Conservation (phyloP, 2,888 invertebrate species). For the Axea sp. region DNA sequence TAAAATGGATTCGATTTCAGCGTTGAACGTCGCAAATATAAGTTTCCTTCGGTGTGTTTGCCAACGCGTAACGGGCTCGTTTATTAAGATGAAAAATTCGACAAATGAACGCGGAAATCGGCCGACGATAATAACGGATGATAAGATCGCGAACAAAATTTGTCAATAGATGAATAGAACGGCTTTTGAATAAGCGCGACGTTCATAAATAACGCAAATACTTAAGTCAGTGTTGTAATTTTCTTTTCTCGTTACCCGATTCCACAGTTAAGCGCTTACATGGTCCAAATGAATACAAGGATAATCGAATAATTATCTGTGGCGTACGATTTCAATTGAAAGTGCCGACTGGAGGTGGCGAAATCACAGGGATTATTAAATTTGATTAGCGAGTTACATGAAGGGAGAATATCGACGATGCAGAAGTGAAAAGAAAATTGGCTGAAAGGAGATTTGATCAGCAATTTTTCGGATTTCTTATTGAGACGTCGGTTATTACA, state of each 20-base stretch:
- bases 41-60: not conserved
- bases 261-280: constrained; percentile 4
- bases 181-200: constrained; percentile 22
- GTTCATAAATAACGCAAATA: constrained; percentile 42
- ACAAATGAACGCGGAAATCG: constrained; percentile 44
- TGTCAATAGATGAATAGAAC: constrained; percentile 24
- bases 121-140: constrained; percentile 18
- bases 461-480: constrained; percentile 27
- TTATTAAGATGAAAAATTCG: constrained; percentile 26
- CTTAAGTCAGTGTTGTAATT: constrained; percentile 21
- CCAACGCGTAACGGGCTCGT: not conserved
- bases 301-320: constrained; percentile 54
- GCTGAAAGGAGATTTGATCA: constrained; percentile 29
- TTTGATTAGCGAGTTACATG: constrained; percentile 51
- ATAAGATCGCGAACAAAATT: constrained; percentile 28
- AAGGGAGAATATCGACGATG: constrained; percentile 23
- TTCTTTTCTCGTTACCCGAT: constrained; percentile 10
- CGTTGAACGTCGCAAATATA: not conserved
- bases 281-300: constrained; percentile 31
- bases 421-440: constrained; percentile 43
- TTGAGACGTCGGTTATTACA: constrained; percentile 13
- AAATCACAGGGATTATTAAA: constrained; percentile 45
- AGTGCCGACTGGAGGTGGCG: constrained; percentile 2
- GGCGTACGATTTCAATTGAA: constrained; percentile 47
- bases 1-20: constrained; percentile 16